Base-by-base conservation (phyloP, 2,888 invertebrate genomes). In the Drosophila nigricruria region DNA sequence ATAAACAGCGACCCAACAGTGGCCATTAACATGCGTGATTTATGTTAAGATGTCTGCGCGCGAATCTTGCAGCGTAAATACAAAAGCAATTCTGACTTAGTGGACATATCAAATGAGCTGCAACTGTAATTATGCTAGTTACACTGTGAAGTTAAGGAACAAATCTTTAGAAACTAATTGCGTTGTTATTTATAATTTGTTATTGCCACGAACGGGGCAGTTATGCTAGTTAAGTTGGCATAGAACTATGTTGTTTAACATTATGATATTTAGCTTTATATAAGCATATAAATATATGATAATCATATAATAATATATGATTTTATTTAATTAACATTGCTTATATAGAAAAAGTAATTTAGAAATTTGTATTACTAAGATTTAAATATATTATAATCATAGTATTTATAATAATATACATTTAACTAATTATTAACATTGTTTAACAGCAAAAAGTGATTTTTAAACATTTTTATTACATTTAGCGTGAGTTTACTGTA, bases 1-100 rank as follows among this genome's bases (percentile, higher is more conserved):
- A 42, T 54, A 74, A 58, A 38, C 34, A 27, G 30, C 34, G 45
- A 40, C 70, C 50, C 62, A 20, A 54, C 42, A 42, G 38, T 27
- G 52, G 56, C 68, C 32, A 32, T 66, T 66, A 54, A 47, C 68
- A 66, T 43, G 40, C 30, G 40, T 70, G 54, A 49, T 47, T 70
- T 67, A 66, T 66, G 56, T 34, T 20, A 32, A 54, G 32, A 25
- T 38, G 67, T 66, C 66, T 25, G 45, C 52, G 14, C 12, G 45
- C 52, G 43, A 18, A 16, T 42, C 50, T 32, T 4, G 16, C 45
- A 56, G 42, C 40, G 54, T 20, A 42, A 56, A 56, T 9, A 56
- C 42, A 16, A 12, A 49, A 9, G 18, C 23, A 50, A 34, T 30
- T 10, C 42, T 16, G 14, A 1, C 20, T 10, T 30, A 30, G 34